Conservation (phyloP, 2,888 invertebrate genomes). For the Digitonthophagus gazella region DNA sequence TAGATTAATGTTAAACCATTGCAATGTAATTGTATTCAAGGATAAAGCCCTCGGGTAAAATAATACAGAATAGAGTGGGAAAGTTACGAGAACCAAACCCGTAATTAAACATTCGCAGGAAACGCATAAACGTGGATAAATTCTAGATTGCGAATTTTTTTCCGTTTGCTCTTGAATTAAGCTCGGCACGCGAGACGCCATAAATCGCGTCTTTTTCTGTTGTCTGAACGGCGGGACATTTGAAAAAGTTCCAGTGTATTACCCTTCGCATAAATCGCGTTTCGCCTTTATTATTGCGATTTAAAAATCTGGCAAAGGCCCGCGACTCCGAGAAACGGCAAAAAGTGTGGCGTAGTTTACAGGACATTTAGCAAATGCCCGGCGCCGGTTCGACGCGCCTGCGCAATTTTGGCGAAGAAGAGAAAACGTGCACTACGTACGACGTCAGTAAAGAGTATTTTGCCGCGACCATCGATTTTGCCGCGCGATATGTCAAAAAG, state of each 20-base stretch:
- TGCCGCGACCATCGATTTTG: not conserved
- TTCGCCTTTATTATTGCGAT: slow-evolving; percentile 31
- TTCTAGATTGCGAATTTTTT: not conserved
- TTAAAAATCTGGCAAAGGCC: slow-evolving; percentile 34
- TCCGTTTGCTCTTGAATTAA: too few relatives aligned
- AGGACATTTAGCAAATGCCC: not conserved
- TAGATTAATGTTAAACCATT: not conserved
- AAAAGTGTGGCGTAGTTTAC: not conserved
- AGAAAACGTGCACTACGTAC: not conserved
- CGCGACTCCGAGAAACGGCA: not conserved
- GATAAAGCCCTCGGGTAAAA: not conserved
- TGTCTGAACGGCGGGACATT: not conserved
- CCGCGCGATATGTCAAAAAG: not conserved
- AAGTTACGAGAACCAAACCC: not conserved
- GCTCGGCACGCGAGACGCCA: too few relatives aligned
- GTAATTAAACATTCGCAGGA: not conserved
- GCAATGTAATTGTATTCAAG: not conserved
- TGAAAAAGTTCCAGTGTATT: not conserved
- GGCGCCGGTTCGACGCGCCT: not conserved
- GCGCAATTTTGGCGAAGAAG: not conserved
- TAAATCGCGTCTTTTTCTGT: not conserved
- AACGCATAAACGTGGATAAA: not conserved
- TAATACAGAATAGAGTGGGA: not conserved
- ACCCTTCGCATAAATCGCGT: not conserved
- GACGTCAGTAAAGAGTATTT: not conserved